Percentiles rank a stretch among this genome's conserved stretches.
phyloP scores from a whole-genome alignment of 1,140 invertebrate species.

The Geopemphigus sp. region DNA sequence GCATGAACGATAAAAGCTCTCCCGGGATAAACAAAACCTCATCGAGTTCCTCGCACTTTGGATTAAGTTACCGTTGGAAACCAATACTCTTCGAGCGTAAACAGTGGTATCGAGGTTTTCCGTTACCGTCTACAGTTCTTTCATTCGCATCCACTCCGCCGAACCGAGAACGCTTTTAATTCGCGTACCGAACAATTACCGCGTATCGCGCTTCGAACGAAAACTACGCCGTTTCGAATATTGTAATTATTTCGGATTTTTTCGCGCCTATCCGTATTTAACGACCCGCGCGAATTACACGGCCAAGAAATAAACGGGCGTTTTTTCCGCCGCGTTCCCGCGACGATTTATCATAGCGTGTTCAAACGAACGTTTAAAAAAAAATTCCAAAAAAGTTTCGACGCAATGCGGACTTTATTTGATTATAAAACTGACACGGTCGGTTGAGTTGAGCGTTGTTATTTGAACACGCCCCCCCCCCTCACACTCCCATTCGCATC shows the following conservation, averaged over 20 bases:
- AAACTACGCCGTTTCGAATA: not conserved
- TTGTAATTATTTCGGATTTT: constrained; percentile 5
- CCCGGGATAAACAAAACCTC: constrained; percentile 43
- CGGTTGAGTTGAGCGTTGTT: constrained; percentile 3
- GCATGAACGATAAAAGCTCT: constrained; percentile 40
- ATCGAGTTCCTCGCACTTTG: constrained; percentile 35
- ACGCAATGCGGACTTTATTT: constrained; percentile 20
- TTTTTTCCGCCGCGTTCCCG: not conserved
- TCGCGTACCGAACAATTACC: not conserved
- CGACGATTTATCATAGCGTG: constrained; percentile 9
- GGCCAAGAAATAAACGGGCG: not conserved
- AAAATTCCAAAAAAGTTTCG: constrained; percentile 6
- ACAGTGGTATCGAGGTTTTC: constrained; percentile 50
- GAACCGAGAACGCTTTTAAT: not conserved
- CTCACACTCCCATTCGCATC: too few species aligned
- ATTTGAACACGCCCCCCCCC: not conserved
- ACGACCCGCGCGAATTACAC: not conserved
- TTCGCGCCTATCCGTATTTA: not conserved
- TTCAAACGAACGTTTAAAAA: constrained; percentile 7
- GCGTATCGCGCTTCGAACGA: not conserved
- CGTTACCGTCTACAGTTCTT: constrained; percentile 53
- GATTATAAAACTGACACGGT: constrained; percentile 23
- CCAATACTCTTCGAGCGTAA: not conserved
- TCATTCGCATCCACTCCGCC: not conserved
- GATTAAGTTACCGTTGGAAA: constrained; percentile 41